Conservation (phyloP, 1,140 invertebrate species). For the Phocides pigmalion region DNA sequence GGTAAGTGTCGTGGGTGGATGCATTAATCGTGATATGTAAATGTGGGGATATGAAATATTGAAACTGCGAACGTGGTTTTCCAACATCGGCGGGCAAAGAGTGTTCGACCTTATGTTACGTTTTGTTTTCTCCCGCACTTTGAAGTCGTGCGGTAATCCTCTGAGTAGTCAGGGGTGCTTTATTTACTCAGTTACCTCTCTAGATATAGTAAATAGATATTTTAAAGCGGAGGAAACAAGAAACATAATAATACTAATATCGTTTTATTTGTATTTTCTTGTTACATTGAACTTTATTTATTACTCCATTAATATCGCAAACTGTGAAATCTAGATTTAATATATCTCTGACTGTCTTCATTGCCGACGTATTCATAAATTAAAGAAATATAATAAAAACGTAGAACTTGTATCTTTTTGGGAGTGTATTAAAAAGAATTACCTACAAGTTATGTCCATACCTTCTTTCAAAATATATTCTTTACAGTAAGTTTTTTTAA, state of each 20-base stretch:
- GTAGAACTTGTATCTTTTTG: too few species aligned
- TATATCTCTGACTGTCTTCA: too few species aligned
- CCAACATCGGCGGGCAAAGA: conserved; percentile 41
- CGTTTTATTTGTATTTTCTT: neutral
- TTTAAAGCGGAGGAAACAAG: too few species aligned
- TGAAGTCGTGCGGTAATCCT: conserved; percentile 24
- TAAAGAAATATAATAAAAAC: too few species aligned
- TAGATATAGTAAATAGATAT: neutral
- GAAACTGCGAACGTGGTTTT: conserved; percentile 64
- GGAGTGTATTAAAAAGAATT: too few species aligned
- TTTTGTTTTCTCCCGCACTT: conserved; percentile 31
- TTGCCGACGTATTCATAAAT: too few species aligned
- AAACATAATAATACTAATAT: too few species aligned
- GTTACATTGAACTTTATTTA: neutral
- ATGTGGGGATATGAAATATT: conserved; percentile 77
- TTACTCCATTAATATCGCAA: too few species aligned
- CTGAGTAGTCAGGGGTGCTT: conserved; percentile 20
- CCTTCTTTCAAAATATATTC: too few species aligned
- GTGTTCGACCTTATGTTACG: conserved; percentile 39
- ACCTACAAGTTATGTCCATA: too few species aligned
- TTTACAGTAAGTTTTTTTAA: too few species aligned
- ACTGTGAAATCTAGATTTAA: too few species aligned
- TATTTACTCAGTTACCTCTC: conserved; percentile 12
- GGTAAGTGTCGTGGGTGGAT: conserved; percentile 78
- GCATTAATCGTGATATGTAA: conserved; percentile 82